phyloP scores from a whole-genome alignment of 2,888 invertebrate species.

The Adelphocoris suturalis region DNA sequence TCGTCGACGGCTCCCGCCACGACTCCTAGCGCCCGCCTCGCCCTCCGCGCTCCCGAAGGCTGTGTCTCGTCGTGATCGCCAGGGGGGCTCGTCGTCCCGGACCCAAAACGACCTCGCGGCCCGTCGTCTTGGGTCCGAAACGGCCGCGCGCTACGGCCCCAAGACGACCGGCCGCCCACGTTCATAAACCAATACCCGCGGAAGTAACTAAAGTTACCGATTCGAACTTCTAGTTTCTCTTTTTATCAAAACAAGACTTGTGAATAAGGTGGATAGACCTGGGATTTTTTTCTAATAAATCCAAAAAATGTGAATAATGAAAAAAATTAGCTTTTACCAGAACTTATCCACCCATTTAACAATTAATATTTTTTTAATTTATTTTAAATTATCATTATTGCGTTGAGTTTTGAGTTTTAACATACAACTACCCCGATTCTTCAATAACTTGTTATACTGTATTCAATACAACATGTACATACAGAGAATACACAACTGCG shows the following conservation, averaged over 20 bases:
- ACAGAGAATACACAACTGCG: too few species aligned
- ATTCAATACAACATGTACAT: too few species aligned
- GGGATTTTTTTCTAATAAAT: not conserved
- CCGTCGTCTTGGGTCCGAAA: not conserved
- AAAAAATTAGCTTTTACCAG: not conserved
- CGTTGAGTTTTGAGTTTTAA: too few species aligned
- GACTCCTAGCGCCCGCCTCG: slow-evolving; percentile 53
- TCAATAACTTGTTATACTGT: too few species aligned
- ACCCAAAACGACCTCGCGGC: not conserved
- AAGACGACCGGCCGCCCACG: not conserved
- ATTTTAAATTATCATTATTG: not conserved
- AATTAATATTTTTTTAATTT: not conserved
- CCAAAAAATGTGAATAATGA: not conserved
- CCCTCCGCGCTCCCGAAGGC: slow-evolving; percentile 10
- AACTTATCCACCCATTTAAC: not conserved
- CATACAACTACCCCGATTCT: too few species aligned
- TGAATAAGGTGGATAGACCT: not conserved
- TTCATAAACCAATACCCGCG: not conserved
- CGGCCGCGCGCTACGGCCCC: not conserved
- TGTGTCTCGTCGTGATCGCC: slow-evolving; percentile 54
- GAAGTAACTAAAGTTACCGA: slow-evolving; percentile 59
- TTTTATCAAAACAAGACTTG: slow-evolving; percentile 44
- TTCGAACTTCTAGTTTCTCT: slow-evolving; percentile 56
- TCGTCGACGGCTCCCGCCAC: slow-evolving; percentile 59
- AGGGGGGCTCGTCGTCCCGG: slow-evolving; percentile 29